Base-by-base conservation (phyloP, 1,140 invertebrate species). In the Lepidostoma basale region DNA sequence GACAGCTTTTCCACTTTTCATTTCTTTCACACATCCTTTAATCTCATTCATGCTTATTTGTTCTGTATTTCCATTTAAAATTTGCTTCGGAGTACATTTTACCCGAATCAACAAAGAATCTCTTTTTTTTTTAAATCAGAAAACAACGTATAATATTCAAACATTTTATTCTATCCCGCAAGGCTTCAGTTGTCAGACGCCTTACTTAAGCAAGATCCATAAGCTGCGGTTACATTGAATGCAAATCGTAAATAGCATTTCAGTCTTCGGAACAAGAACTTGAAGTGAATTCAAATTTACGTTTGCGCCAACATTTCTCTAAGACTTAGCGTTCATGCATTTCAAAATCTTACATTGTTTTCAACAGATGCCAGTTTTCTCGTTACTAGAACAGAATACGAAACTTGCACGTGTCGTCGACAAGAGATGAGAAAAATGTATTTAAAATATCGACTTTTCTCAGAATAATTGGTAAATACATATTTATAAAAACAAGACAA, bases 201-300 rank as follows among this genome's bases (percentile, higher is more conserved):
- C 12, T 49, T 49, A 23, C 45, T 49, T n/a, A 23, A 49, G 18
- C 9, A 49, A 49, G 10, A 49, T 23, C 25, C n/a, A 49, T 49
- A 49, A 49, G 18, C 45, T 23, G 18, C 45, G n/a, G n/a, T n/a
- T n/a, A n/a, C n/a, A n/a, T n/a, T 22, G 22, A 23, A 23, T 49
- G 45, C 45, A 49, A 49, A 49, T 49, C 22, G 18, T 25, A 49
- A 49, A 49, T 25, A 23, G 45, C n/a, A 49, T 22, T 49, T 23
- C 22, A 49, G 45, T 49, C 45, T 23, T 12, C 18, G 23, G 25
- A 23, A 49, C 20, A 22, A n/a, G n/a, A n/a, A n/a, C n/a, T n/a
- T n/a, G n/a, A 49, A 49, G 45, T 49, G 45, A 23, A 22, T 49
- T 23, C 18, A 18, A 25, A 49, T 49, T 49, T 49, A 49, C 25